These are phyloP conservation scores for Protobothrops mucrosquamatus DNA, from an alignment of 2,113 vertebrate species.

Conservation along the genomic window DNA sequence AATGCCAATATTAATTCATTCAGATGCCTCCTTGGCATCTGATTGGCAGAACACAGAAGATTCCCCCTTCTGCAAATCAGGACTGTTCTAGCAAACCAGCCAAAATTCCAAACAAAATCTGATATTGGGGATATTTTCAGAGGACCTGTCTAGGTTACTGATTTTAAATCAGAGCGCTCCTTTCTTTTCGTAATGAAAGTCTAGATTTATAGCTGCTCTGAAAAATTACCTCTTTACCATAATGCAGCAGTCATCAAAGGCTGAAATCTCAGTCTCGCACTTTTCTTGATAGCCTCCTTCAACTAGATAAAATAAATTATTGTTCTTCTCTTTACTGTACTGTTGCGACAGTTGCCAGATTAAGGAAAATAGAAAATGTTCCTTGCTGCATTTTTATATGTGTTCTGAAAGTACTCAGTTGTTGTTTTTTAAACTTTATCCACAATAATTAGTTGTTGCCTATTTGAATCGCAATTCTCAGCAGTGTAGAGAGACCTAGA, in stretches of 20 bases:
- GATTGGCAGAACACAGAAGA: neutral
- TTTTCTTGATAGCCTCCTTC: slow-evolving; percentile 15
- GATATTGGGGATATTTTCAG: neutral
- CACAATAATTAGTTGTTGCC: neutral
- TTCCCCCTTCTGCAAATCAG: neutral
- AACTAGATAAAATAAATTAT: slow-evolving; percentile 33
- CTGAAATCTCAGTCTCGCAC: slow-evolving; percentile 1
- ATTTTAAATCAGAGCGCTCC: slow-evolving; percentile 20
- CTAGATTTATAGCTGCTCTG: slow-evolving; percentile 19
- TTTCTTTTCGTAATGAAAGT: slow-evolving; percentile 29
- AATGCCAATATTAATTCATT: neutral
- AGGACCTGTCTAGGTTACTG: neutral
- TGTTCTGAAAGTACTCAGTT: neutral
- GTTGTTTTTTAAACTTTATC: neutral
- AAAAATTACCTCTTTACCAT: slow-evolving; percentile 35
- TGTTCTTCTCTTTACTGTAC: slow-evolving; percentile 4
- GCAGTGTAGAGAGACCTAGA: neutral
- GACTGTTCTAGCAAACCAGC: neutral
- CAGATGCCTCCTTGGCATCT: neutral
- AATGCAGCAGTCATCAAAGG: slow-evolving; percentile 28
- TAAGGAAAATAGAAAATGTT: neutral
- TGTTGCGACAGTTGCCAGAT: neutral
- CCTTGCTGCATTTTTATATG: neutral
- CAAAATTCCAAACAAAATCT: neutral
- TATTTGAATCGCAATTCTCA: neutral